Percentiles rank a stretch among this genome's conserved stretches.
phyloP scores from a whole-genome alignment of 2,888 invertebrate species.

The Cerastoderma edule region DNA sequence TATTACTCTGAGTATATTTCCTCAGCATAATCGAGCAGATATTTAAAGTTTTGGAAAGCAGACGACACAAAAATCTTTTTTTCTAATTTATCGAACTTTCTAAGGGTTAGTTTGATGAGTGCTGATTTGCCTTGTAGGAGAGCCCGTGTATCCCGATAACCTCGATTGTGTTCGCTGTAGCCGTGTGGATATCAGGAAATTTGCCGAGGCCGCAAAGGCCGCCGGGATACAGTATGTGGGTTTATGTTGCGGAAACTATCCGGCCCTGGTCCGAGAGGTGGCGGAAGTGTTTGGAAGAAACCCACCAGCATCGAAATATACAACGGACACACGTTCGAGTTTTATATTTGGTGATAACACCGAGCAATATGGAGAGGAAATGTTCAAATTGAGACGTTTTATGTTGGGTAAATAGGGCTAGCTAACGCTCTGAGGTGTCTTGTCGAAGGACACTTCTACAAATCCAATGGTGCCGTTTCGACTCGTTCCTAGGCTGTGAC shows the following conservation, averaged over 20 bases:
- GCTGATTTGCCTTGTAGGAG: conserved; percentile 62
- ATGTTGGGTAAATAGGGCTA: conserved; percentile 28
- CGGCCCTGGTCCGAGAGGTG: conserved; percentile 70
- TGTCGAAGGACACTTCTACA: no score
- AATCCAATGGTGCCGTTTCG: no score
- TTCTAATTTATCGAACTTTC: no score
- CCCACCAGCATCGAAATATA: conserved; percentile 69
- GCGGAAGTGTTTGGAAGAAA: conserved; percentile 72
- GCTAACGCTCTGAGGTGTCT: no score
- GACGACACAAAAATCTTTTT: no score
- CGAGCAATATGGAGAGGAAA: conserved; percentile 29
- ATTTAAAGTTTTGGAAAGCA: no score
- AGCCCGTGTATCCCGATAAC: conserved; percentile 60
- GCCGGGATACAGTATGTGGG: conserved; percentile 78
- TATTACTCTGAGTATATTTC: no score
- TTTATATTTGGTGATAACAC: conserved; percentile 46
- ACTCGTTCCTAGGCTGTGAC: no score
- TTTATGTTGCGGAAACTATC: conserved; percentile 78
- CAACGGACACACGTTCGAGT: conserved; percentile 46
- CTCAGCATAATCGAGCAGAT: no score
- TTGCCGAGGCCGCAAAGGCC: conserved; percentile 71
- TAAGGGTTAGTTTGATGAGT: no score
- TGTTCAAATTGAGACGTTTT: conserved; percentile 33
- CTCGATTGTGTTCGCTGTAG: conserved; percentile 60
- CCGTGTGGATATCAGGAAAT: conserved; percentile 67